Percentiles rank a stretch among this genome's conserved stretches.
Conservation (phyloP, 2,113 vertebrate species). For the Melierax canorus region DNA sequence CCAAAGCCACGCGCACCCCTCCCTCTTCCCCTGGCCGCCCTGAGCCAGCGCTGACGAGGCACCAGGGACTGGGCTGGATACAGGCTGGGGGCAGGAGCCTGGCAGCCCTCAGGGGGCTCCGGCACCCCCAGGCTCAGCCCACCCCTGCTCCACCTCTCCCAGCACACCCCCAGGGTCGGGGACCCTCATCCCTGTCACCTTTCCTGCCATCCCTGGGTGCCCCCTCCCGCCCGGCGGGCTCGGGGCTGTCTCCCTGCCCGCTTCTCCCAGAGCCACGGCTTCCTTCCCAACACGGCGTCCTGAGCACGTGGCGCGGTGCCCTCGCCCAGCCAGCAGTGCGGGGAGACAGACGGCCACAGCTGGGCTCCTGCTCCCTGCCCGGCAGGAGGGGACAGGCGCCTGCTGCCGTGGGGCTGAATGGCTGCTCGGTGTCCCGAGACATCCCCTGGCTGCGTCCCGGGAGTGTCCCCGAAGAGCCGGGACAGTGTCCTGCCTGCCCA, state of each 20-base stretch:
- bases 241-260: neutral
- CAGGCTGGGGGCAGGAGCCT: neutral
- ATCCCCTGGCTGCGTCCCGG: neutral
- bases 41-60: neutral
- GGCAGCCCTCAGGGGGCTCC: neutral
- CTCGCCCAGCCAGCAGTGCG: neutral
- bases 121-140: neutral
- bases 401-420: neutral
- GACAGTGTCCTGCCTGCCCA: neutral
- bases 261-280: neutral
- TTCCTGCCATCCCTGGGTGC: neutral
- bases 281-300: neutral
- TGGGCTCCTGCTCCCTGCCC: neutral
- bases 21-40: neutral
- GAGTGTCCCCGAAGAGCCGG: neutral
- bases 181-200: neutral
- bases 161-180: fast-evolving
- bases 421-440: neutral
- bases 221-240: neutral
- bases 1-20: constrained; percentile 6
- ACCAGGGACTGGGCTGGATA: neutral
- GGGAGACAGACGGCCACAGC: constrained; percentile 49
- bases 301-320: neutral
- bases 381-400: constrained; percentile 17
- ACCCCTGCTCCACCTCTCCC: neutral